These are phyloP conservation scores for Spheniscus humboldti DNA, from an alignment of 2,797 vertebrate species.

Conservation along the genomic window DNA sequence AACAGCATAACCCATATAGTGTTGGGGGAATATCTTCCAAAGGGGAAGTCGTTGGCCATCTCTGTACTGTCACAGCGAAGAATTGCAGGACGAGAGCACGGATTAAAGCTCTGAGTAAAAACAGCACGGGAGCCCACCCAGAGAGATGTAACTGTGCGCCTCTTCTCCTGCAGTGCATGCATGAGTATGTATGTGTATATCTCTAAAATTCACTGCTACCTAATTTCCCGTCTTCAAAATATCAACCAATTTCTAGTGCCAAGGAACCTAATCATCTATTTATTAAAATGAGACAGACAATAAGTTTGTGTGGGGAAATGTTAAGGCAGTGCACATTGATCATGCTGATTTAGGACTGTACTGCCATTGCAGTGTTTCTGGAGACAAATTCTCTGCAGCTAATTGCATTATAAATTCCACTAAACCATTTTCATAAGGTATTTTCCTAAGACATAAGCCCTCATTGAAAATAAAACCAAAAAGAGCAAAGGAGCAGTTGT, in stretches of 20 bases:
- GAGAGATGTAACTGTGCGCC: background rate
- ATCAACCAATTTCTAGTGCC: background rate
- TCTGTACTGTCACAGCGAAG: background rate
- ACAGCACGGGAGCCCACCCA: background rate
- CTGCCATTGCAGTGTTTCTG: background rate
- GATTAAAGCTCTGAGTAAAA: background rate
- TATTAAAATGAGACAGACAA: conserved; percentile 42
- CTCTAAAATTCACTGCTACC: background rate
- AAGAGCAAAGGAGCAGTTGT: background rate
- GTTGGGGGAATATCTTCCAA: background rate
- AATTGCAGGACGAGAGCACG: background rate
- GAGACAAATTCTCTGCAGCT: conserved; percentile 15
- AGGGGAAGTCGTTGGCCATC: background rate
- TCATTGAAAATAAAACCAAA: background rate
- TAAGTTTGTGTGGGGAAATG: conserved; percentile 20
- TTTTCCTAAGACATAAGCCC: background rate
- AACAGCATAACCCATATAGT: background rate
- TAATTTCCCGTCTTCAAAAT: background rate
- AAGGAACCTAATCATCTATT: conserved; percentile 34
- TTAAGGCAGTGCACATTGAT: conserved; percentile 5
- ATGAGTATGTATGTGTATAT: background rate
- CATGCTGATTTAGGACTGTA: conserved; percentile 42
- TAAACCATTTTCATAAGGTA: conserved; percentile 18
- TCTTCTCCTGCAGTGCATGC: background rate
- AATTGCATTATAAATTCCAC: conserved; percentile 53